Base-by-base conservation (phyloP, 2,113 vertebrate genomes). In the Sciurus niger region DNA sequence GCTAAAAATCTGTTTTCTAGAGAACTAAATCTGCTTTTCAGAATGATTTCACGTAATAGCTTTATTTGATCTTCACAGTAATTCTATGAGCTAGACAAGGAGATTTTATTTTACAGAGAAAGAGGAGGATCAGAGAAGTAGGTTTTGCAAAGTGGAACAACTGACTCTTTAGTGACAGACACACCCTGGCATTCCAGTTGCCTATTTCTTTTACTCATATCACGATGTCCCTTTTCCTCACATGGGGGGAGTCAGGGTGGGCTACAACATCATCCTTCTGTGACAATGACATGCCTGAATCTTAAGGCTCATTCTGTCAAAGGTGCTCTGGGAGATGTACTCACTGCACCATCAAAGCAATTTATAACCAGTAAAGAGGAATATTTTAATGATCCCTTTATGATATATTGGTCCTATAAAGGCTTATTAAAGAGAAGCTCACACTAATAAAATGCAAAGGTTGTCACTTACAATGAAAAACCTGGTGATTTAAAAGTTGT, bases 401-500 rank as follows among this genome's bases (percentile, higher is more conserved):
- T 98, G 93, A 98, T 97, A 97, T 97, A 98, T 65, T 89, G 80
- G 70, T 65, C 84, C 73, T 95, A 55, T 96, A 98, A 97, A 97
- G 53, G 32, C 96, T 98, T 98, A 98, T 97, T 98, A 98, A 98
- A 98, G 96, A 97, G 72, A 97, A 97, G 97, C 93, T 77, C 94
- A 95, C 78, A 85, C 84, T 97, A 98, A 98, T 98, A 98, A 98
- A 98, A 98, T 97, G 96, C 96, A 97, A 97, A 98, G 48, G 13
- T 95, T 98, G 96, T 98, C 78, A 98, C 96, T 98, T 98, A 96
- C 90, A 98, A 97, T 97, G 95, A 98, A 98, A 98, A 98, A 97
- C 85, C 60, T 85, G 68, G 24, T 98, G 97, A 98, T 97, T 98
- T 98, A 98, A 95, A 98, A 85, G 70, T 88, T 94, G 80, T 65